phyloP scores from a whole-genome alignment of 2,113 vertebrate species.

The Poecile atricapillus region DNA sequence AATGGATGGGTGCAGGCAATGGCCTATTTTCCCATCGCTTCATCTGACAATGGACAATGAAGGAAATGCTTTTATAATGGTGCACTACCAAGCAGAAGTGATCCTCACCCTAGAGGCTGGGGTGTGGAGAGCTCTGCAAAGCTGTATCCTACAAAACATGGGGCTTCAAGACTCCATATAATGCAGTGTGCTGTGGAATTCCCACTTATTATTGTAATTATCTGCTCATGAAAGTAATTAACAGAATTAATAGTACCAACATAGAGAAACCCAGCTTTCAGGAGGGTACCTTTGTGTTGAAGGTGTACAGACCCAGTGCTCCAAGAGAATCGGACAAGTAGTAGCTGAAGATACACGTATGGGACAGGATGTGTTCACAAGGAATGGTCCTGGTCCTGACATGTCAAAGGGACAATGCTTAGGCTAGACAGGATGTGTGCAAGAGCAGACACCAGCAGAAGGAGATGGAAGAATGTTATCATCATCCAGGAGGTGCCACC shows the following conservation, averaged over 20 bases:
- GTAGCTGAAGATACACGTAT: not conserved
- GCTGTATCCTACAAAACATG: not conserved
- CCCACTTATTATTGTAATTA: not conserved
- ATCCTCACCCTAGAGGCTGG: not conserved
- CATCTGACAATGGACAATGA: slow-evolving; percentile 1
- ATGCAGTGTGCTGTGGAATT: not conserved
- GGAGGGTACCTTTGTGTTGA: not conserved
- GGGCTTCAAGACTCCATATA: not conserved
- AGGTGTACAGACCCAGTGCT: not conserved
- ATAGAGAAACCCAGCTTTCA: not conserved
- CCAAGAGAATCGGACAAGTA: not conserved
- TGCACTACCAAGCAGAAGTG: not conserved
- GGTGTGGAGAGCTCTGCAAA: not conserved
- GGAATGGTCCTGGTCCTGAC: not conserved
- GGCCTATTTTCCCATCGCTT: not conserved
- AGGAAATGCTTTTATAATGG: not conserved
- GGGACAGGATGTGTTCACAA: not conserved
- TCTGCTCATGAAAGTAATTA: not conserved
- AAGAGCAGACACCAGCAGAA: not conserved
- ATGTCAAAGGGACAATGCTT: not conserved
- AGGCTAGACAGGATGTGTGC: not conserved
- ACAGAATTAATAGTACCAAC: not conserved
- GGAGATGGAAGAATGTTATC: not conserved
- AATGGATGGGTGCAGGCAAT: not conserved
- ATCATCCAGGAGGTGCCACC: not conserved